Evolutionary conservation across 2,113 vertebrate species (phyloP).

Genomic region (Symphodus melops): DNA sequence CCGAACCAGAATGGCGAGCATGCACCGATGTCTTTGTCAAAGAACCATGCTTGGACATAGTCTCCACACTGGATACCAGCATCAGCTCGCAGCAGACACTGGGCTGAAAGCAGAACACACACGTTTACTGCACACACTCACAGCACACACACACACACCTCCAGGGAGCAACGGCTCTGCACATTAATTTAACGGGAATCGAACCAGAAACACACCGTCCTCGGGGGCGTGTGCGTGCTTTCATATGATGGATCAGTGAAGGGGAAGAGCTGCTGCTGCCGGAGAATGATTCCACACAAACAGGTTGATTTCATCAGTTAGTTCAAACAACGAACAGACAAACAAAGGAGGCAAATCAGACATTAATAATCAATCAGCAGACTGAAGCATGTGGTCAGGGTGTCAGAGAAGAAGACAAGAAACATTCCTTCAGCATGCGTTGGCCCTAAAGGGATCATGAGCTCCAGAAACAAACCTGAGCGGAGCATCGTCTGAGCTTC

Average conservation of each 20-base stretch:
- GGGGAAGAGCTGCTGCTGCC: neutral
- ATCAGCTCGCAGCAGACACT: constrained; percentile 72
- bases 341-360: too few species aligned
- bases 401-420: neutral
- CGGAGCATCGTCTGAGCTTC: too few species aligned
- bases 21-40: constrained; percentile 71
- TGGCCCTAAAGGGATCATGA: too few species aligned
- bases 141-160: neutral
- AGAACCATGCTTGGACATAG: constrained; percentile 77
- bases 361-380: neutral
- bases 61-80: constrained; percentile 62
- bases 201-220: too few species aligned
- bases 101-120: constrained; percentile 80
- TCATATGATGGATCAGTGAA: too few species aligned
- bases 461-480: too few species aligned
- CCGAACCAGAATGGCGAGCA: constrained; percentile 82
- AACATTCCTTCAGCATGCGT: too few species aligned
- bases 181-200: too few species aligned
- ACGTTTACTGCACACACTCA: constrained; percentile 39
- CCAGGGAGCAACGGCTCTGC: neutral
- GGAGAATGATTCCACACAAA: constrained; percentile 1
- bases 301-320: neutral
- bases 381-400: neutral
- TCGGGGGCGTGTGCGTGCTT: too few species aligned
- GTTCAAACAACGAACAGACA: too few species aligned